Evolutionary conservation across 1,140 invertebrate species (phyloP), one percentile per base, ranked within the genome.

Genomic region (Drosophila bipectinata): DNA sequence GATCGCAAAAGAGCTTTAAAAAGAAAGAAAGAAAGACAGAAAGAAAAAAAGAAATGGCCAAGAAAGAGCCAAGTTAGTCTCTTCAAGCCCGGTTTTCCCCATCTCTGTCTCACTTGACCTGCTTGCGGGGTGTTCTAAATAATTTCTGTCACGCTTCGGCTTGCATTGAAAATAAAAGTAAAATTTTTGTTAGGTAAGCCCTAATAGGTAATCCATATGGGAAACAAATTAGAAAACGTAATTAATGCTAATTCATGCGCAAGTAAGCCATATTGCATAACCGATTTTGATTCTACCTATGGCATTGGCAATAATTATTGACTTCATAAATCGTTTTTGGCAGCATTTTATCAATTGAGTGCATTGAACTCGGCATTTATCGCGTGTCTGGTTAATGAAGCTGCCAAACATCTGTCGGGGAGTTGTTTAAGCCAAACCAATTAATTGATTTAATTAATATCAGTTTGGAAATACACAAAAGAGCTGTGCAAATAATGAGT

Each of bases 371-470:
- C 67, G 30, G 26, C 30, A 26, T 72, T 45, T 52, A 54, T 73
- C 67, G 71, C 68, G 56, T 73, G 68, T 10, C 28, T 18, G 34
- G 26, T 41, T 73, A 72, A 73, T 73, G 69, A 53, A 73, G 68
- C 71, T 58, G 60, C 75, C 61, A 49, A 59, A 72, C 44, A 59
- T 52, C 21, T 61, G 51, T 58, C 37, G 12, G 58, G 28, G 37
- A 47, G 32, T 52, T 72, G 59, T 81, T 69, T 69, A 68, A 63
- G 68, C 68, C 52, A 74, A 59, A 44, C 45, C 71, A 59, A 44
- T 55, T 58, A 55, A 82, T 88, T 87, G 53, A 67, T 58, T 82
- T 79, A 87, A 87, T 87, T 88, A 87, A 87, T 88, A 88, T 82
- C 78, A 78, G 82, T 82, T 87, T 45, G 41, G 48, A 45, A 77